Base-by-base conservation (phyloP, 2,113 vertebrate species). In the Scolopax mira region DNA sequence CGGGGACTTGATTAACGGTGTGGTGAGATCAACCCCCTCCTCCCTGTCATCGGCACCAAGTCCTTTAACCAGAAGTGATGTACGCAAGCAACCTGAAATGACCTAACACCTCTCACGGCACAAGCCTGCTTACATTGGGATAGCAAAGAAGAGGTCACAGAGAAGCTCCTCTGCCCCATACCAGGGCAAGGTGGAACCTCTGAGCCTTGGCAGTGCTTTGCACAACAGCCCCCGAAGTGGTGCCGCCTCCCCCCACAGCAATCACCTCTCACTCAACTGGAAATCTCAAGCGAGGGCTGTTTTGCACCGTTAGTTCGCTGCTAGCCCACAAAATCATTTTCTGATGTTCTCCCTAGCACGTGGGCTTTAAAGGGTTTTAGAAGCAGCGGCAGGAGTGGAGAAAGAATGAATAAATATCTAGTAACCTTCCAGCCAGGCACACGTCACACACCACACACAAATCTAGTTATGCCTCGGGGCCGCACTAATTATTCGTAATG, bases 181-280 rank as follows among this genome's bases (percentile, higher is more conserved):
- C 19, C 58, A 66, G 46, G 22, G 13, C n/a, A 72, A 57, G 46
- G 27, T 37, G 61, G 28, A 61, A 11, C 10, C 1, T 22, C 82
- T 48, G 51, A 85, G 37, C 66, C n/a, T n/a, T 22, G 57, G 37
- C 57, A 89, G 41, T 0, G 11, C 55, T 33, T 30, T 30, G n/a
- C 39, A 37, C 42, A 71, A 66, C 74, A 42, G 35, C 58, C 42
- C 58, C 35, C 1, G 0, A 62, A 81, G 49, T 9, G 37, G 52
- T 42, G 73, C 60, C n/a, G 48, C 65, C 61, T 80, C 57, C 22
- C 6, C 2, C 11, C 5, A 9, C 0, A 1, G 30, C 54, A 39
- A 37, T 17, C 77, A 15, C 65, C 31, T 70, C 80, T 55, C 57
- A 13, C n/a, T 35, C 28, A 58, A 42, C 52, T 60, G 62, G 72